phyloP scores from a whole-genome alignment of 23 tunicate genomes.

The Ascidia mentula region DNA sequence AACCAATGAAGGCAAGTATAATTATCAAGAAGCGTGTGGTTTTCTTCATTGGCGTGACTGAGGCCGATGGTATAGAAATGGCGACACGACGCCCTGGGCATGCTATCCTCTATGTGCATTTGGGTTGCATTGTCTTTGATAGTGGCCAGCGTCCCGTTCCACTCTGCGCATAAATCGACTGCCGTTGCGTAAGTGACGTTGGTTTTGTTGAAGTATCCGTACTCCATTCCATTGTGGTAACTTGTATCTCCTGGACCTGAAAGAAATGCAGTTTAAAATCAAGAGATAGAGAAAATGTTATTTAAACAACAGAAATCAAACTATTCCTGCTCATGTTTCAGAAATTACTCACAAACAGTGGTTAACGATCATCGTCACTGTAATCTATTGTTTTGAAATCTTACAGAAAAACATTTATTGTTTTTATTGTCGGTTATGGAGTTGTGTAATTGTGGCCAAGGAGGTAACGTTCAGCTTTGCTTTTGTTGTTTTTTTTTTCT shows the following conservation, averaged over 20 bases:
- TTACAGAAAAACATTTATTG: no score
- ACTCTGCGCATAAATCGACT: not conserved
- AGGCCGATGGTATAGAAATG: not conserved
- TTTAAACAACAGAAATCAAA: no score
- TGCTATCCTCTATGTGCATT: slow-evolving; percentile 12
- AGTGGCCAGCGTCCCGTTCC: slow-evolving; percentile 6
- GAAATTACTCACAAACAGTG: no score
- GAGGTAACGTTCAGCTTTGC: no score
- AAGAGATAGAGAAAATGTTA: not conserved
- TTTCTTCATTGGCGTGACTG: not conserved
- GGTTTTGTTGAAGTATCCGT: slow-evolving; percentile 14
- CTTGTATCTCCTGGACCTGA: not conserved
- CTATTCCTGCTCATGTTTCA: no score
- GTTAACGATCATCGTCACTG: no score
- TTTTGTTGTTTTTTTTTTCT: no score
- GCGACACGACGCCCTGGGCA: not conserved
- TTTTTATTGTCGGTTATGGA: no score
- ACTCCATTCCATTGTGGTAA: not conserved
- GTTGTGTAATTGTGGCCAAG: no score
- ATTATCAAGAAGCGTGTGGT: not conserved
- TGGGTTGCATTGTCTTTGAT: slow-evolving; percentile 32
- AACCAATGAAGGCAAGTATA: not conserved
- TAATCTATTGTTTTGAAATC: no score
- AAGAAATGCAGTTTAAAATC: no score
- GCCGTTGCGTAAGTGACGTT: slow-evolving; percentile 5